phyloP scores from a whole-genome alignment of 2,888 invertebrate species.

The Meiosimyza decipiens region DNA sequence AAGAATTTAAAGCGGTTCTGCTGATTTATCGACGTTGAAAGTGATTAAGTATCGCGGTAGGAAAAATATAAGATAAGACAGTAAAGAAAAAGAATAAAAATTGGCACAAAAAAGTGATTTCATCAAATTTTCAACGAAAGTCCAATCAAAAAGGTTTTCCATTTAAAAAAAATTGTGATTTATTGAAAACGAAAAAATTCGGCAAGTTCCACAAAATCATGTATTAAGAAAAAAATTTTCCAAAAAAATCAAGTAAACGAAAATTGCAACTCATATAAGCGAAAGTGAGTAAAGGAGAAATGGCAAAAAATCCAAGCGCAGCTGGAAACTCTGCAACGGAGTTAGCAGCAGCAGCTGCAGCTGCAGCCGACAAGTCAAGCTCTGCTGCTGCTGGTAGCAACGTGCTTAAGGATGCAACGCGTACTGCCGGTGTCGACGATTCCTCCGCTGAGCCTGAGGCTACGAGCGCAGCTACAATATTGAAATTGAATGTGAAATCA shows the following conservation, averaged over 20 bases:
- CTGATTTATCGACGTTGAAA: too few species aligned
- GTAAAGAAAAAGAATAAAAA: too few species aligned
- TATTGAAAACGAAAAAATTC: neutral
- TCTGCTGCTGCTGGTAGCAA: too few species aligned
- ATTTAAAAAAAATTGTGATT: neutral
- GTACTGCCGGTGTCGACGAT: too few species aligned
- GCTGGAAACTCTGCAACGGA: slow-evolving; percentile 4
- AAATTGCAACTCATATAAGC: neutral
- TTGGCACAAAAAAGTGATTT: slow-evolving; percentile 12
- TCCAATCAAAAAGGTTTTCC: slow-evolving; percentile 15
- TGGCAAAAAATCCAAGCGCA: slow-evolving; percentile 22
- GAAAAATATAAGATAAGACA: too few species aligned
- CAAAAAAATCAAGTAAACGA: neutral
- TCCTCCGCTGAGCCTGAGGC: too few species aligned
- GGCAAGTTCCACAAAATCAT: neutral
- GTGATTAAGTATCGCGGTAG: too few species aligned
- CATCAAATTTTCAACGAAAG: slow-evolving; percentile 23
- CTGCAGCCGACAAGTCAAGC: too few species aligned
- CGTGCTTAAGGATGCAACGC: too few species aligned
- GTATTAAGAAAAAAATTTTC: neutral
- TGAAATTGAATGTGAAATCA: too few species aligned
- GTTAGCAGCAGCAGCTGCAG: neutral
- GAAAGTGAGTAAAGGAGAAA: slow-evolving; percentile 7
- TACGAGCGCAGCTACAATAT: too few species aligned
- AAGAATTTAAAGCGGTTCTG: too few species aligned